These are phyloP conservation scores for Coleophora deauratella DNA, from an alignment of 2,888 invertebrate genomes.

Conservation along the genomic window DNA sequence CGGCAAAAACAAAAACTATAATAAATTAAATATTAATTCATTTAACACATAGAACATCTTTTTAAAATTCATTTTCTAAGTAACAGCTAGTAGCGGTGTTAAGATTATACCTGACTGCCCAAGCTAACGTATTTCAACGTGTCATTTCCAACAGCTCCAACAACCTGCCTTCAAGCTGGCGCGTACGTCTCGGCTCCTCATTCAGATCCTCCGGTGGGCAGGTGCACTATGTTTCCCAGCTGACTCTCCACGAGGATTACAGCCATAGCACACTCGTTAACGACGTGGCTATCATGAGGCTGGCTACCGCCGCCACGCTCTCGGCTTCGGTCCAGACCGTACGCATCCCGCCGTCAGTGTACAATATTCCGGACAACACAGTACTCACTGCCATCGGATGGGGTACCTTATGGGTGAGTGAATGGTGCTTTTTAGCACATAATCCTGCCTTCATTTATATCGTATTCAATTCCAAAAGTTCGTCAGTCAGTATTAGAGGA, in stretches of 20 bases:
- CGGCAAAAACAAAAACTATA: too few relatives aligned
- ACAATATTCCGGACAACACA: slow-evolving; percentile 27
- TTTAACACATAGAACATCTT: too few relatives aligned
- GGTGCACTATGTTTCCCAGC: slow-evolving; percentile 12
- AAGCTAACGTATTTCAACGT: too few relatives aligned
- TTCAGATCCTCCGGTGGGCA: slow-evolving; percentile 26
- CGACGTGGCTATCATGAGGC: slow-evolving; percentile 32
- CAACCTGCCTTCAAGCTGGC: slow-evolving; percentile 22
- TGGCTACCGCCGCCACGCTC: slow-evolving; percentile 11
- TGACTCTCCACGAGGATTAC: slow-evolving; percentile 24
- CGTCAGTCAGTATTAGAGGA: too few relatives aligned
- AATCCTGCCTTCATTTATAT: too few relatives aligned
- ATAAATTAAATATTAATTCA: too few relatives aligned
- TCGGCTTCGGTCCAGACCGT: slow-evolving; percentile 21
- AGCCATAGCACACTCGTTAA: slow-evolving; percentile 21
- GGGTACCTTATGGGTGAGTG: slow-evolving; percentile 30
- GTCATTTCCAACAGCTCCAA: slow-evolving; percentile 18
- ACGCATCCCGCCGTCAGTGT: slow-evolving; percentile 29
- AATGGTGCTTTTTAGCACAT: not conserved
- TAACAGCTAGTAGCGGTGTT: too few relatives aligned
- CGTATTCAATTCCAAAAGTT: too few relatives aligned
- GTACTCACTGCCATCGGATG: slow-evolving; percentile 38
- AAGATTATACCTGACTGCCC: too few relatives aligned
- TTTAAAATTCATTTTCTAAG: too few relatives aligned
- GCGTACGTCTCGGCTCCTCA: slow-evolving; percentile 26